Conservation (phyloP, 1,140 invertebrate genomes). For the Pararge aegeria region DNA sequence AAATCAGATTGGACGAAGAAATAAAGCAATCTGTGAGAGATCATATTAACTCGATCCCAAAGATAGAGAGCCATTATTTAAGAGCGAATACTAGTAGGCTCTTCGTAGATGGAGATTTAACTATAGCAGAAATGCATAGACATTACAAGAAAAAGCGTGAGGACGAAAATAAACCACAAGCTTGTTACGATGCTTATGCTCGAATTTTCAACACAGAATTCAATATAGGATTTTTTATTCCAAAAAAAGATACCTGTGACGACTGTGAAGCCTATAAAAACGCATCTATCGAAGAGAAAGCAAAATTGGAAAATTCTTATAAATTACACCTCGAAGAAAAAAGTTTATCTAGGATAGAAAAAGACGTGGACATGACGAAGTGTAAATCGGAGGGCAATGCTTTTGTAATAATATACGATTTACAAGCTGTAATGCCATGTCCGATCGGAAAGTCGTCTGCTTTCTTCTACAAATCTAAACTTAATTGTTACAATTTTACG, state of each 20-base stretch:
- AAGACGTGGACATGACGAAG: not conserved
- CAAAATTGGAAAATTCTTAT: not conserved
- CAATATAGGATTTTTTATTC: not conserved
- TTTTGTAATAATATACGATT: not conserved
- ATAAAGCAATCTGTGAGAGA: not conserved
- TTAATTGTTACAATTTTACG: not conserved
- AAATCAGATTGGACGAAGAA: not conserved
- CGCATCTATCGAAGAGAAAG: not conserved
- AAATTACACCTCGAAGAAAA: not conserved
- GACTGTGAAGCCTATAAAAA: not conserved
- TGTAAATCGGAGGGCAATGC: not conserved
- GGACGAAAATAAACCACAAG: not conserved
- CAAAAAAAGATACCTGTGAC: not conserved
- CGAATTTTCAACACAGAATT: not conserved
- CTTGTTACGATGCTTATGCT: not conserved
- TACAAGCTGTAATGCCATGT: not conserved
- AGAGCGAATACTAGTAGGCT: not conserved
- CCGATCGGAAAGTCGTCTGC: not conserved
- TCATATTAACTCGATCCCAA: not conserved
- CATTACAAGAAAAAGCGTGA: not conserved
- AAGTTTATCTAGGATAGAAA: not conserved
- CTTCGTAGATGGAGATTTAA: not conserved
- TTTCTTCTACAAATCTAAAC: not conserved
- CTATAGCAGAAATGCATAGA: not conserved
- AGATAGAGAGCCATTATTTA: not conserved